Evolutionary conservation across 2,888 invertebrate species (phyloP), one percentile per base, ranked within the genome.

Genomic region (Apamea anceps): DNA sequence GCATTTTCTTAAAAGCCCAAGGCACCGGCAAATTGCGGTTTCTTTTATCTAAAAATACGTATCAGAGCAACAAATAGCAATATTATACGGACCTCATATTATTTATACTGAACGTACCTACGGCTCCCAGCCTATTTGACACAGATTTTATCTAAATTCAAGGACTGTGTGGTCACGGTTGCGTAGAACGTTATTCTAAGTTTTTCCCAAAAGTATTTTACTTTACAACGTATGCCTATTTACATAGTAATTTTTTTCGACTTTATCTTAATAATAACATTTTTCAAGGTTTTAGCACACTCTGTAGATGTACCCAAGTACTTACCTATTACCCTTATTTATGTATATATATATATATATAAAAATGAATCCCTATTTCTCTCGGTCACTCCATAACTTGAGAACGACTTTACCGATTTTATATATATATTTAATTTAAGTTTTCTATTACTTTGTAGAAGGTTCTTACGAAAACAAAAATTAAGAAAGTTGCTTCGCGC

Each of bases 11-110:
- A 48, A 68, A 83, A 72, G 21, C 42, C 5, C 80, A 75, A 72
- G 62, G 4, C 72, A 72, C 63, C 51, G n/a, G 60, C n/a, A 83
- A 83, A 85, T 85, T 60, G 42, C 25, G 72, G 75, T 80, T 68
- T 15, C 18, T 80, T 80, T 85, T 85, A 83, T 72, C 75, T 72
- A 45, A 75, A 74, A 85, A 80, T 72, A 65, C 72, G 32, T 72
- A 72, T 70, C 65, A 75, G 63, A 28, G 32, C 57, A 85, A 85
- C 60, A 79, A 85, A 83, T 68, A 28, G 72, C n/a, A 37, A 42
- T 80, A 72, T 75, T 83, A 83, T 83, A 51, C 68, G 42, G 32
- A 42, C 21, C 42, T 66, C 54, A 65, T 60, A 78, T 78, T 84
- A 79, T 82, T 79, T 79, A 85, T 32, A 65, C 54, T 25, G 42